Conservation (phyloP, 2,113 vertebrate genomes). For the Upupa epops region DNA sequence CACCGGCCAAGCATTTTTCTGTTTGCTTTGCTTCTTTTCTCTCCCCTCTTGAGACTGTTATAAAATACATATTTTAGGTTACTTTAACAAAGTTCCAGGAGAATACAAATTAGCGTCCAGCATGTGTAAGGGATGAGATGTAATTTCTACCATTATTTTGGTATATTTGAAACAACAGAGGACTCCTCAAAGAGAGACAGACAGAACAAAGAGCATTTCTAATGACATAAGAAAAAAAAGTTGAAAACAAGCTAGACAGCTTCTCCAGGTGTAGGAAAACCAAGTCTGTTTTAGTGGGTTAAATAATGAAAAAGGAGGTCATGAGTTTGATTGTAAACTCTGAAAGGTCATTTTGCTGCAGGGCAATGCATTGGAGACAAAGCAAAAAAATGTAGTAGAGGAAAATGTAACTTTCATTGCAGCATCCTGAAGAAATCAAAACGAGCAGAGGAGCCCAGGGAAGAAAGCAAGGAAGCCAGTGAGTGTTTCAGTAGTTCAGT, state of each 20-base stretch:
- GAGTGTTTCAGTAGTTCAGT: neutral
- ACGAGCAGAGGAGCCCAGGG: neutral
- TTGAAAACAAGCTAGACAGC: constrained; percentile 3
- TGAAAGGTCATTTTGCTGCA: neutral
- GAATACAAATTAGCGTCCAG: neutral
- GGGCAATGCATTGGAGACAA: neutral
- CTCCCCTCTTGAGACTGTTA: neutral
- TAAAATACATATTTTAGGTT: neutral
- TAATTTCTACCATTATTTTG: constrained; percentile 33
- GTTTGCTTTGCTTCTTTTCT: neutral
- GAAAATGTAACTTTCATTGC: constrained; percentile 8
- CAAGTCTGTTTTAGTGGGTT: neutral
- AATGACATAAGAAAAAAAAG: constrained; percentile 7
- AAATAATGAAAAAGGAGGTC: neutral
- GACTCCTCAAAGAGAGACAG: neutral
- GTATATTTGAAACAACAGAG: constrained; percentile 29
- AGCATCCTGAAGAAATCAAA: neutral
- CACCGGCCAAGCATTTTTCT: neutral
- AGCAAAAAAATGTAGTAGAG: neutral
- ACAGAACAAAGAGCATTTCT: constrained; percentile 9
- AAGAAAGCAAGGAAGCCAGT: neutral
- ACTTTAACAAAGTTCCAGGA: neutral
- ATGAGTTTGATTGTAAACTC: neutral
- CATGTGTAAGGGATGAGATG: neutral
- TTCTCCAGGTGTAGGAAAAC: neutral